Evolutionary conservation across 2,888 invertebrate species (phyloP).

Genomic region (Branchipolynoe longqiensis): DNA sequence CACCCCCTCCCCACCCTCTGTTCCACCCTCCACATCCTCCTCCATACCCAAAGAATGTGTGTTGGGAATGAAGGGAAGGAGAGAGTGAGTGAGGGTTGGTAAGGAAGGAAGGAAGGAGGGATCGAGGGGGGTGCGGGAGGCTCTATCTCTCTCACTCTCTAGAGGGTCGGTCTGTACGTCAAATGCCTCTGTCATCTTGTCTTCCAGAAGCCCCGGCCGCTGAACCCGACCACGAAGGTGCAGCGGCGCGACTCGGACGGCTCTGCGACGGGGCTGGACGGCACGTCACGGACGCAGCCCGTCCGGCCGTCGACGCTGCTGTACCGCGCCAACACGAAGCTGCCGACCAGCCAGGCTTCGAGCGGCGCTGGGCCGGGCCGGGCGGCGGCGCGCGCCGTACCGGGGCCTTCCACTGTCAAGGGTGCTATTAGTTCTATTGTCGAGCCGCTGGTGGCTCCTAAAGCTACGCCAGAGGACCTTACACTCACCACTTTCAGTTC

Average conservation of each 20-base stretch:
- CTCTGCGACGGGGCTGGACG: conserved; percentile 43
- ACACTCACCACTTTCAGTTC: conserved; percentile 60
- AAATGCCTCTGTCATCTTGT: conserved; percentile 15
- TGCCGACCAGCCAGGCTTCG: not conserved
- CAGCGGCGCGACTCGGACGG: conserved; percentile 17
- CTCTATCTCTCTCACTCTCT: not conserved
- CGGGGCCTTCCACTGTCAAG: conserved; percentile 18
- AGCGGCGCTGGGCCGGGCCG: conserved; percentile 21
- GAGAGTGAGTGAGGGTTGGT: too few species aligned
- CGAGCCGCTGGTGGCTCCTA: conserved; percentile 57
- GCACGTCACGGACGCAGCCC: conserved; percentile 50
- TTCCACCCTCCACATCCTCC: too few species aligned
- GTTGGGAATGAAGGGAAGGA: too few species aligned
- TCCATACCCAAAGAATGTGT: too few species aligned
- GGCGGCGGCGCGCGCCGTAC: conserved; percentile 23
- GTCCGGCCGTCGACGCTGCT: conserved; percentile 51
- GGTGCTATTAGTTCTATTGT: conserved; percentile 41
- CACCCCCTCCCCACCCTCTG: not conserved
- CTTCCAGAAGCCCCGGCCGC: conserved; percentile 60
- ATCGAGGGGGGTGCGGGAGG: not conserved
- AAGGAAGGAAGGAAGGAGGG: not conserved
- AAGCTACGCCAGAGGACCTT: conserved; percentile 59
- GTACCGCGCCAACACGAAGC: conserved; percentile 38
- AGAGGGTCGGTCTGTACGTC: too few species aligned
- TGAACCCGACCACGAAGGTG: conserved; percentile 58